Evolutionary conservation across 92 coral and sea anemone genomes (phyloP), one percentile per base, ranked within the genome.

Genomic region (Montipora capitata): DNA sequence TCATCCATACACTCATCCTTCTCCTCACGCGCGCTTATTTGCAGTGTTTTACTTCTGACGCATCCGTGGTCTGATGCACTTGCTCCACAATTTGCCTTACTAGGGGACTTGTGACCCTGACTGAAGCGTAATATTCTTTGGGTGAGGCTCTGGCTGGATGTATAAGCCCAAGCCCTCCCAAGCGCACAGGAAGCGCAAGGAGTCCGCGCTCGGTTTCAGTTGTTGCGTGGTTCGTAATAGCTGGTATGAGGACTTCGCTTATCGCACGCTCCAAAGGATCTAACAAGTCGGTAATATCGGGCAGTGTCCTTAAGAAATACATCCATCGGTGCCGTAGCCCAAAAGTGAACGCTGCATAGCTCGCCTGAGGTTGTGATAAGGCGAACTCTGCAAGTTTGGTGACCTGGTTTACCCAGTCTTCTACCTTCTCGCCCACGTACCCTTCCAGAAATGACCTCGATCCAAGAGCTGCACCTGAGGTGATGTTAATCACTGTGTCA

Each of bases 311-410:
- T 4, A 44, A 7, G 51, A 44, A 44, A 44, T 44, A 44, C 4
- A 1, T 44, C 51, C 51, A 44, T 7, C 51, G 51, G 8, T 44
- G 51, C 51, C 8, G n/a, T n/a, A n/a, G n/a, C n/a, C n/a, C n/a
- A n/a, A n/a, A n/a, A n/a, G n/a, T n/a, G n/a, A n/a, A n/a, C 5
- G 51, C 51, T 44, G 51, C 51, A 44, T 44, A 40, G 76, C n/a
- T 14, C 8, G 49, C 54, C 11, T 40, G 76, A 0, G 76, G 49
- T 14, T 70, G 76, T 70, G 49, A 70, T 38, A 11, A 16, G 49
- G 76, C 76, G 3, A 70, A 70, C 44, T 70, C 76, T 40, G 76
- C 54, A 41, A 70, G 76, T 70, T n/a, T n/a, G n/a, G n/a, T n/a
- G n/a, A n/a, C n/a, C n/a, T n/a, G n/a, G n/a, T n/a, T 70, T 70